Base-by-base conservation (phyloP, 2,797 vertebrate species). In the Tarsius wallacei region DNA sequence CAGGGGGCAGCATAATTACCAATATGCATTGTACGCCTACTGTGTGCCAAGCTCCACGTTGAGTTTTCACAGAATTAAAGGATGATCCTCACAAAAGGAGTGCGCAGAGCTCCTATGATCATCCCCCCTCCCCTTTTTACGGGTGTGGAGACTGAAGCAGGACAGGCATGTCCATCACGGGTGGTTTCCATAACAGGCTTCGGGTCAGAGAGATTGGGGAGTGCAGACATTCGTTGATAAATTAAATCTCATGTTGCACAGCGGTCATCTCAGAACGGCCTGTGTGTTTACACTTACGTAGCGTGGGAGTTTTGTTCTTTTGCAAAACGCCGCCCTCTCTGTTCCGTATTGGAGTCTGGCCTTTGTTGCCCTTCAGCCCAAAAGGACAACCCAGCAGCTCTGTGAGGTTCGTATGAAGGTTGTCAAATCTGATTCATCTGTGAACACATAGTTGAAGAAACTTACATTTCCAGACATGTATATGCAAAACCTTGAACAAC, bases 31-130 rank as follows among this genome's bases (percentile, higher is more conserved):
- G 42, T 80, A 21, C 14, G 71, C 74, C 91, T 96, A 82, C 93
- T 93, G 53, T 57, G 68, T 96, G 82, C 85, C 77, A 94, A 51
- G 88, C 36, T 61, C 42, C 66, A 49, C 53, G 63, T 59, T 47
- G 70, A 88, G 36, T n/a, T 83, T 91, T 89, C 59, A 61, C 33
- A 42, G 68, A 68, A 88, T 71, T 61, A 85, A 81, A 93, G 24
- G 57, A 80, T 80, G 31, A 77, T 80, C 68, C 66, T 89, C 70
- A 49, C 7, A 83, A n/a, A 42, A 6, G 42, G 42, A 42, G 42
- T 42, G 42, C 7, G 4, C 42, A 42, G 61, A 77, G 33, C 22
- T 87, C 31, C 47, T 78, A 59, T 47, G 87, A 63, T 74, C 64
- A 84, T 22, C 63, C 33, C 77, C 36, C 80, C n/a, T 81, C 68